phyloP scores from a whole-genome alignment of 2,888 invertebrate species.

The Eupithecia vulgata region DNA sequence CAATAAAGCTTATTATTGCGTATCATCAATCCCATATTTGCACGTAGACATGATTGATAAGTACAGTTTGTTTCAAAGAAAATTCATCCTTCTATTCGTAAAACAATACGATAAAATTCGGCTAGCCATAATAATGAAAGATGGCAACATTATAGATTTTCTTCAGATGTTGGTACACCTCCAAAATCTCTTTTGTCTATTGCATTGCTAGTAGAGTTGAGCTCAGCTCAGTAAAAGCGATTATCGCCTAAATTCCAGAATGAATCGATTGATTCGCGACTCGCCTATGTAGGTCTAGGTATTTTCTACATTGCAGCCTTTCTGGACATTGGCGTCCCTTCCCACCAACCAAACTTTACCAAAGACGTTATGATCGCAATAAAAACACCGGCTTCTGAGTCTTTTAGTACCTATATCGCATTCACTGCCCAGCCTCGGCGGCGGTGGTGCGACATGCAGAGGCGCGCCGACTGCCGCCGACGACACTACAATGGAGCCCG shows the following conservation, averaged over 20 bases:
- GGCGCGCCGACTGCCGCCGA: too few species aligned
- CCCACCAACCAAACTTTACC: too few species aligned
- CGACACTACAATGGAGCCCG: too few species aligned
- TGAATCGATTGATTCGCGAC: neutral
- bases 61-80: slow-evolving; percentile 58
- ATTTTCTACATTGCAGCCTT: too few species aligned
- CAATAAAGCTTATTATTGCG: slow-evolving; percentile 68
- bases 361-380: too few species aligned
- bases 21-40: slow-evolving; percentile 44
- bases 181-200: slow-evolving; percentile 52
- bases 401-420: too few species aligned
- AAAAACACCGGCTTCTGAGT: too few species aligned
- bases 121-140: slow-evolving; percentile 57
- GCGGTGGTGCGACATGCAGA: too few species aligned
- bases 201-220: slow-evolving; percentile 11
- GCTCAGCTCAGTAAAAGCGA: neutral
- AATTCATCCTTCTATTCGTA: slow-evolving; percentile 64
- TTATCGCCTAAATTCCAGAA: neutral
- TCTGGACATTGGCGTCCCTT: too few species aligned
- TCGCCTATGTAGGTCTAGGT: too few species aligned
- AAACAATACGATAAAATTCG: slow-evolving; percentile 66
- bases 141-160: slow-evolving; percentile 80
- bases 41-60: slow-evolving; percentile 18
- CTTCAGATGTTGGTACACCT: slow-evolving; percentile 58
- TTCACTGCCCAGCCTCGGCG: too few species aligned